Evolutionary conservation across 2,113 vertebrate species (phyloP).

Genomic region (Crypturellus undulatus): DNA sequence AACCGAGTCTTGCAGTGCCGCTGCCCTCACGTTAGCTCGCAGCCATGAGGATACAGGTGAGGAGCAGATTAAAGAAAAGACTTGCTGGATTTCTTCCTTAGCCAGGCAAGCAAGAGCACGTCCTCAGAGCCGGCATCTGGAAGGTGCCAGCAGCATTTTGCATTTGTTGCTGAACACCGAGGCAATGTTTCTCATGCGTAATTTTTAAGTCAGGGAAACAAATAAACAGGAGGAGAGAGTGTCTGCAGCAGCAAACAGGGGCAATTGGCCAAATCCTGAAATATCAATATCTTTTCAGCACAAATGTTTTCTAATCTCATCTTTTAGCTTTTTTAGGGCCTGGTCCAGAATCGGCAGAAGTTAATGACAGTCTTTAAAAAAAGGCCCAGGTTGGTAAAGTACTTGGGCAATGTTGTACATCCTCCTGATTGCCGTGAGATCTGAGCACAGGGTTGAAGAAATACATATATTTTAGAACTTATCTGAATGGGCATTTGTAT

Average conservation of each 20-base stretch:
- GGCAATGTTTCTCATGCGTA: not conserved
- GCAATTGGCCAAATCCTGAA: not conserved
- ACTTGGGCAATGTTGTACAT: not conserved
- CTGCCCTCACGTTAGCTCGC: slow-evolving; percentile 13
- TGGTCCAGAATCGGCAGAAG: not conserved
- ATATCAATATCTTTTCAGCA: not conserved
- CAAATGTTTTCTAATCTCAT: not conserved
- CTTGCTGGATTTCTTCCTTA: slow-evolving; percentile 26
- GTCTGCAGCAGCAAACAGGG: not conserved
- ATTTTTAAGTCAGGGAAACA: slow-evolving; percentile 6
- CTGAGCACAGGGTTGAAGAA: not conserved
- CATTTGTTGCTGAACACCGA: not conserved
- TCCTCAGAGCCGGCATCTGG: not conserved
- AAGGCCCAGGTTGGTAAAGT: not conserved
- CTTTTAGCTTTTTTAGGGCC: not conserved
- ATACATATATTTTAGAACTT: not conserved
- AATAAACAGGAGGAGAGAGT: not conserved
- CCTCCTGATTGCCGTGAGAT: not conserved
- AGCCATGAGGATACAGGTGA: slow-evolving; percentile 51
- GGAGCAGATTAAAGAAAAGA: slow-evolving; percentile 36
- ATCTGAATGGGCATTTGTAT: not conserved
- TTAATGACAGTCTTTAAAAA: not conserved
- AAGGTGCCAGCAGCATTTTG: not conserved
- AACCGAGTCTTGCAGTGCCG: slow-evolving; percentile 51
- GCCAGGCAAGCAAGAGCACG: slow-evolving; percentile 11